Evolutionary conservation across 2,113 vertebrate species (phyloP), one percentile per base, ranked within the genome.

Genomic region (Serinus canaria): DNA sequence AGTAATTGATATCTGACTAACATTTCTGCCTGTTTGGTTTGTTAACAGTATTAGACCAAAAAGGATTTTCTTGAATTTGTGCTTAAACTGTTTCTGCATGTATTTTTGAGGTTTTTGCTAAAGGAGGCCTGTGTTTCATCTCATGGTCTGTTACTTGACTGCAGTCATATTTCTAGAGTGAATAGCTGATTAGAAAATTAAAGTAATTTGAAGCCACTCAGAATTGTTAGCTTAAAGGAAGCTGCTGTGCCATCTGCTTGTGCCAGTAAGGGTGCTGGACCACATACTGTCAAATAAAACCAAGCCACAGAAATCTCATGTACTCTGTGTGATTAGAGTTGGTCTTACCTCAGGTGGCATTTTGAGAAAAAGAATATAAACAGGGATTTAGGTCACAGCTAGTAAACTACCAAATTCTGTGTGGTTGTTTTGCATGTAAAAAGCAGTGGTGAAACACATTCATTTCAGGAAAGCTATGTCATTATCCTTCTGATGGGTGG

Each of bases 181-280:
- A 74, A 58, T 63, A 88, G 37, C 52, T 83, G 66, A 66, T 83
- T 63, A 55, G 63, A 74, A 90, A 89, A 83, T 70, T 15, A 47
- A 82, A 68, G 62, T 86, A 3, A 75, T 52, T 81, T 72, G 50
- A 70, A 93, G 47, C 25, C 25, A 10, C 46, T 83, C 70, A 62
- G 66, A 50, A 85, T n/a, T n/a, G 2, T 43, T 82, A 76, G 62
- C 56, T 87, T 87, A 58, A 64, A 92, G 64, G 59, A 86, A 81
- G 69, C 60, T 87, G 44, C 74, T 78, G 52, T 84, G 87, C 68
- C 72, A 69, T 88, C 83, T 90, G 79, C 53, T 85, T 95, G 21
- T 87, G 77, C 70, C 67, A 52, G 49, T 69, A 43, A 93, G 46
- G 13, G 7, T 89, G 56, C 84, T 90, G 83, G 83, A 77, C 75